Base-by-base conservation (phyloP, 2,113 vertebrate species). In the Cavia aperea region DNA sequence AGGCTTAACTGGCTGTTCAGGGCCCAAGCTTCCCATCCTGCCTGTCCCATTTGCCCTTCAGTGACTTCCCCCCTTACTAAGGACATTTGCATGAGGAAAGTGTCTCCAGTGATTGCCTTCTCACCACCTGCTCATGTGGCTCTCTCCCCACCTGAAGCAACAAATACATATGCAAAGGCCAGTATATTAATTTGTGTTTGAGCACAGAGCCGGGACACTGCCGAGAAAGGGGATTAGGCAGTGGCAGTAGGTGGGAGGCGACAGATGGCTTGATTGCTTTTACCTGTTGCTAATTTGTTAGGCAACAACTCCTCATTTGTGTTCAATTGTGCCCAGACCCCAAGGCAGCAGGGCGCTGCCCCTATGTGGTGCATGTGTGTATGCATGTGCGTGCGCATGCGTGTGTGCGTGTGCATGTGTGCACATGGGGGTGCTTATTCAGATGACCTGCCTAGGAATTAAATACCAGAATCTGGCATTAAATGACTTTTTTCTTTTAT, bases 121-220 rank as follows among this genome's bases (percentile, higher is more conserved):
- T 89, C 4, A 0, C 94, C 96, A 96, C 96, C 95, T 96, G 96
- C 95, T 96, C 93, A 6, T 91, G 93, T 18, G 89, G n/a, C 93
- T 94, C 81, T 88, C 95, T 95, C 92, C 39, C 87, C 91, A 95
- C 95, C 95, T 95, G 95, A 95, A 95, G 92, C 89, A 89, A 65
- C 92, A 94, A 87, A 95, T 94, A 96, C 96, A 95, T 91, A 96
- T 96, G 95, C 96, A 95, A 95, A 96, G 92, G 92, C 92, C 95
- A 72, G 63, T 88, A 63, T 96, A 95, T 96, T 95, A 92, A 97
- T 96, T 93, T 95, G 94, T 88, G 94, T 94, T 91, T 82, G 93
- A 96, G 92, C 90, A 65, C 7, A 2, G 88, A 96, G 90, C 88
- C 2, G 49, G 85, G 94, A 68, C 10, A 24, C 93, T 14, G 19